Evolutionary conservation across 2,888 invertebrate species (phyloP).

Genomic region (Leptopterna dolabrata): DNA sequence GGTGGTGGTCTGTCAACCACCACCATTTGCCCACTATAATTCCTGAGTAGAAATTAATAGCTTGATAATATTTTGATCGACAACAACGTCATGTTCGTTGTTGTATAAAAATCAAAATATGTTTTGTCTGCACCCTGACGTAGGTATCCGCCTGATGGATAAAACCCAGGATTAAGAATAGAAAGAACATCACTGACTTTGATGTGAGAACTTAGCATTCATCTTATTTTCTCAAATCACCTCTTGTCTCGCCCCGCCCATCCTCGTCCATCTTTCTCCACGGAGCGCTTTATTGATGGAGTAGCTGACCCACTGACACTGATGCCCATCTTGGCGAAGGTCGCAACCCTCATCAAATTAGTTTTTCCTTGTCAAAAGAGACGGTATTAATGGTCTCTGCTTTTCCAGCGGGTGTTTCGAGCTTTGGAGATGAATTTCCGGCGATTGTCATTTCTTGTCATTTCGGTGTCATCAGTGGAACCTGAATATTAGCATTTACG

Average conservation of each 20-base stretch:
- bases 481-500: neutral
- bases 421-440: neutral
- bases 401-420: neutral
- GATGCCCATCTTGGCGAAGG: constrained; percentile 6
- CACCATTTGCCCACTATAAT: too few species aligned
- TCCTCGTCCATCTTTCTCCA: neutral
- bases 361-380: neutral
- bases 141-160: neutral
- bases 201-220: neutral
- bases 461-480: neutral
- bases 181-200: neutral
- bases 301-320: constrained; percentile 1
- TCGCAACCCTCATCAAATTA: constrained; percentile 8
- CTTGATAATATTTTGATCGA: too few species aligned
- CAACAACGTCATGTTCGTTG: too few species aligned
- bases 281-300: neutral
- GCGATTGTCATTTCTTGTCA: neutral
- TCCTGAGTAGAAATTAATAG: too few species aligned
- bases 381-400: neutral
- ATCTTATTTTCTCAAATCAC: constrained; percentile 8
- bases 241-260: neutral
- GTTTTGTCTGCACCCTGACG: too few species aligned
- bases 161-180: neutral
- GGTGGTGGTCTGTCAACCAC: too few species aligned
- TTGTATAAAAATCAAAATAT: too few species aligned